phyloP scores from a whole-genome alignment of 2,113 vertebrate species.

The Albula glossodonta region DNA sequence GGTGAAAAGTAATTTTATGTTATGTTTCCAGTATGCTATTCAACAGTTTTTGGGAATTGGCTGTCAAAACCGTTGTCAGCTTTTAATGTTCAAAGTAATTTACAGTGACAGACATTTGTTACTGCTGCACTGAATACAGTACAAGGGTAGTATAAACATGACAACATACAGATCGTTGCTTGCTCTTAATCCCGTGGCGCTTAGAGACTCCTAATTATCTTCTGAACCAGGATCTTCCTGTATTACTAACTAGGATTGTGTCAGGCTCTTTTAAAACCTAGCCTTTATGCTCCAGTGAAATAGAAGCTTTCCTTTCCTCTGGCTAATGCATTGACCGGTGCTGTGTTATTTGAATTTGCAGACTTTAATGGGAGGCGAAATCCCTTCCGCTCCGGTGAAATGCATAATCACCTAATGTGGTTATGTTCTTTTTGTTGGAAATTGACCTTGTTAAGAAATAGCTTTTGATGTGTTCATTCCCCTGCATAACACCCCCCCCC shows the following conservation, averaged over 20 bases:
- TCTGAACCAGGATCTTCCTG: not conserved
- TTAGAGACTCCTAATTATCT: slow-evolving; percentile 10
- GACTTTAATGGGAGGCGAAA: slow-evolving; percentile 10
- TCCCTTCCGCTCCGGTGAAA: slow-evolving; percentile 24
- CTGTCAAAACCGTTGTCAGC: not conserved
- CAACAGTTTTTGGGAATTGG: not conserved
- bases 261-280: slow-evolving; percentile 1
- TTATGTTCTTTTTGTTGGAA: slow-evolving; percentile 22
- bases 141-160: not conserved
- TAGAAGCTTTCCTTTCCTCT: not conserved
- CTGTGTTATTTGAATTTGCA: not conserved
- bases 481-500: not conserved
- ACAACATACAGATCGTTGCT: not conserved
- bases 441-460: slow-evolving; percentile 33
- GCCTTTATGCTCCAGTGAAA: slow-evolving; percentile 20
- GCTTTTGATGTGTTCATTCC: slow-evolving; percentile 35
- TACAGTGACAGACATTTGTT: not conserved
- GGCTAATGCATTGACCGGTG: slow-evolving; percentile 2
- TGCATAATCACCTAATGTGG: slow-evolving; percentile 21
- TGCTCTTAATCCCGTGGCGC: not conserved
- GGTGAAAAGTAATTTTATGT: not conserved
- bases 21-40: not conserved
- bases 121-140: not conserved
- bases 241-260: slow-evolving; percentile 22
- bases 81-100: not conserved